Evolutionary conservation across 2,888 invertebrate genomes (phyloP), one percentile per base, ranked within the genome.

Genomic region (Artemia sinica): DNA sequence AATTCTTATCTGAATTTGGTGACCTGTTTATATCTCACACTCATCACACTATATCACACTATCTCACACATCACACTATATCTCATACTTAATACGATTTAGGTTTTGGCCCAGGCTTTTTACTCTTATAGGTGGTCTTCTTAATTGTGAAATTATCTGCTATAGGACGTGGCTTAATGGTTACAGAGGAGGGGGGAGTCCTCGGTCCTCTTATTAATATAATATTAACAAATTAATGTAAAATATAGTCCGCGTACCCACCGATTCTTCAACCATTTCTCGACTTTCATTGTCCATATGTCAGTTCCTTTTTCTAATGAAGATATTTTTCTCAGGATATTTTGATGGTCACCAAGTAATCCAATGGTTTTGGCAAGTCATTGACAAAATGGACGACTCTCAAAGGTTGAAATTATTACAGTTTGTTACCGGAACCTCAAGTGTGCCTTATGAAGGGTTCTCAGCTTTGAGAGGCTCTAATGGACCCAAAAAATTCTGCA

Each of bases 361-460:
- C 70, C 82, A 89, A 73, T 96, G 95, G 95, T 97, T 95, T 81
- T 97, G 97, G 97, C 86, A 89, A 77, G 91, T 94, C 67, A 94
- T 97, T 72, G 94, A 91, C 78, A 84, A 85, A 76, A 95, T 96
- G 78, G 89, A 88, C 71, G 97, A 97, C 79, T 95, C 96, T 78
- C 91, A 95, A 75, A 84, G 96, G 13, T 81, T 97, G 28, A 84
- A 95, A 65, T 81, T 97, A 70, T 82, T 97, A 51, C 93, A 95
- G 80, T 97, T 97, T 80, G 96, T 97, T 71, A 97, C 97, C 10
- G 97, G 97, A 65, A 96, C 96, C 0, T 94, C 95, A 0, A 94
- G 93, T 75, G 91, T 97, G 75, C 97, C 97, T 0, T 96, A 93
- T 78, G 96, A 97, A 78, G 97, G 97, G 1, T 97, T 97, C 80